These are phyloP conservation scores for Motacilla tschutschensis DNA, from an alignment of 2,113 vertebrate species.

Conservation along the genomic window DNA sequence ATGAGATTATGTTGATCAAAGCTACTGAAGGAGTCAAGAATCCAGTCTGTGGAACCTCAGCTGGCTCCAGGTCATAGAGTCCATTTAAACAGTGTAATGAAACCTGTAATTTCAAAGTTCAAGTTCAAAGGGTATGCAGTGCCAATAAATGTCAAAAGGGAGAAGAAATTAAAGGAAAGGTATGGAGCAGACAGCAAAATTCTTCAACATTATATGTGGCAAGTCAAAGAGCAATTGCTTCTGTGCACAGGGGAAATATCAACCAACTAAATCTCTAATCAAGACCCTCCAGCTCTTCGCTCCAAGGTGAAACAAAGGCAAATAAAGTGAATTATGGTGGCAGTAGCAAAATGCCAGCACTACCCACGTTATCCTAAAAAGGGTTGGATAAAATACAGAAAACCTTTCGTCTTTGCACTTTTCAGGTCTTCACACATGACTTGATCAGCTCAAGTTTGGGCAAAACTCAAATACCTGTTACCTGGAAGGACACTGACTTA, in stretches of 20 bases:
- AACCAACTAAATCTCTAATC: background rate
- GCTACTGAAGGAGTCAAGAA: conserved; percentile 26
- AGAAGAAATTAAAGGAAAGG: background rate
- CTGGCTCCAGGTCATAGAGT: conserved; percentile 23
- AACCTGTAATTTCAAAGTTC: conserved; percentile 21
- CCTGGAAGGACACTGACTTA: background rate
- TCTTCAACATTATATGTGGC: background rate
- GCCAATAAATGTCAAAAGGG: conserved; percentile 14
- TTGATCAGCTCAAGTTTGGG: background rate
- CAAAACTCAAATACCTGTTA: background rate
- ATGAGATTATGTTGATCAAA: conserved; percentile 53
- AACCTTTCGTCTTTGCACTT: background rate
- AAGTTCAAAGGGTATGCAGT: conserved; percentile 1
- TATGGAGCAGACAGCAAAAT: background rate
- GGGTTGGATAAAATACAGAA: background rate
- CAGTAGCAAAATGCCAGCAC: background rate
- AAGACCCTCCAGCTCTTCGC: background rate
- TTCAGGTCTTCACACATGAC: background rate
- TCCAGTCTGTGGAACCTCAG: conserved; percentile 2
- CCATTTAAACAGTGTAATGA: background rate
- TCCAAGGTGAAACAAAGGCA: background rate
- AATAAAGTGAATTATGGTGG: background rate
- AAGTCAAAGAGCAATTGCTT: background rate
- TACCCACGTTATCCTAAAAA: background rate
- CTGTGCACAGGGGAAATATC: background rate